Evolutionary conservation across 2,888 invertebrate genomes (phyloP), one percentile per base, ranked within the genome.

Genomic region (Theodoxus fluviatilis): DNA sequence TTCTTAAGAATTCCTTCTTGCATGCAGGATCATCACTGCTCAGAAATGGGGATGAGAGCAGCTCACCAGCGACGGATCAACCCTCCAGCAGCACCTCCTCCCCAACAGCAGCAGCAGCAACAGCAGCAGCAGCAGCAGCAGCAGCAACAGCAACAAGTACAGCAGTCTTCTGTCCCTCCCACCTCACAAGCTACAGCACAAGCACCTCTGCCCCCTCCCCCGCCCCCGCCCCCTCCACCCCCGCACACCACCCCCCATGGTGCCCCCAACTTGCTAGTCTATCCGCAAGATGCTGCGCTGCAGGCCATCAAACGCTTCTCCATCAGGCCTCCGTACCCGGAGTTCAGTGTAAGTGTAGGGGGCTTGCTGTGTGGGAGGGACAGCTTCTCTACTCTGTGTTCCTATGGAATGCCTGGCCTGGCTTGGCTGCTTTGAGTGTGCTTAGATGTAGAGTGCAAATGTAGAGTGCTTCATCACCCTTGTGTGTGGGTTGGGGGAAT

Each of bases 291-390:
- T 86, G 98, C 99, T 15, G 99, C 99, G 2, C 90, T 96, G 76
- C 96, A 98, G 79, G 99, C 99, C 0, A 96, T 99, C 73, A 94
- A 96, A 86, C 92, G 98, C 77, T 98, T 98, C 87, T 94, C 97
- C 9, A 90, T 94, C 22, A 81, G 81, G 71, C 81, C 83, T 28
- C 85, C 85, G 68, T 86, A 81, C 73, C 78, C 81, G 67, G 86
- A 86, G 75, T 82, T 87, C 71, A 72, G 79, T 76, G 86, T 87
- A 75, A 79, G 81, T 78, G 64, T 59, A n/a, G n/a, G n/a, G n/a
- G n/a, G n/a, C n/a, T n/a, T n/a, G 69, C 47, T n/a, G n/a, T n/a
- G n/a, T n/a, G n/a, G n/a, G n/a, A n/a, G n/a, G n/a, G n/a, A n/a
- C n/a, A n/a, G n/a, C n/a, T n/a, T n/a, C n/a, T n/a, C n/a, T n/a